Evolutionary conservation across 1,140 invertebrate genomes (phyloP).

Genomic region (Aporrectodea caliginosa): DNA sequence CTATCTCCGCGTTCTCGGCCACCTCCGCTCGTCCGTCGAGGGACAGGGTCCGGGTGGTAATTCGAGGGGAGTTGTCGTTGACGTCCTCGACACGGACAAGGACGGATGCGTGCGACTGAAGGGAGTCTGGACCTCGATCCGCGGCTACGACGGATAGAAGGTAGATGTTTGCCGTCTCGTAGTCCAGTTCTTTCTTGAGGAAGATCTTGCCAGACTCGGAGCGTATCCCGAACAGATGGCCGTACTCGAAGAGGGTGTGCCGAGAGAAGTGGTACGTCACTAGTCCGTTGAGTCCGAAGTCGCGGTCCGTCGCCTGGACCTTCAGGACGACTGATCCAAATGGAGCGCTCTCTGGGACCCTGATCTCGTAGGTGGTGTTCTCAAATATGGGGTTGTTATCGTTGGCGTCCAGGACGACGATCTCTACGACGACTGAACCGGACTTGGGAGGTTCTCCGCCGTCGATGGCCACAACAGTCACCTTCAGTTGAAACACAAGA

Average conservation of each 20-base stretch:
- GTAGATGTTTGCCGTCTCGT: conserved; percentile 25
- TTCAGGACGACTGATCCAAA: conserved; percentile 76
- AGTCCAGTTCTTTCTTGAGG: conserved; percentile 21
- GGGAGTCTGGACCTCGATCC: conserved; percentile 23
- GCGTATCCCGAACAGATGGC: conserved; percentile 22
- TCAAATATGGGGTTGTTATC: conserved; percentile 29
- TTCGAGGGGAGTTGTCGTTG: conserved; percentile 53
- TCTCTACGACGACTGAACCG: conserved; percentile 4
- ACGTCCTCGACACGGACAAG: conserved; percentile 59
- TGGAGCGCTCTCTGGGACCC: conserved; percentile 60
- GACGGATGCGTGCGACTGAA: conserved; percentile 25
- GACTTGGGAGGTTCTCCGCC: conserved; percentile 19
- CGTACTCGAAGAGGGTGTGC: conserved; percentile 19
- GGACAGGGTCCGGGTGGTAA: conserved; percentile 24
- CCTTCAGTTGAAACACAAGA: too few species aligned
- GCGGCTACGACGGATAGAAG: conserved; percentile 20
- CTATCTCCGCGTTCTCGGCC: conserved; percentile 23
- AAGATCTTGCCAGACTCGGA: conserved; percentile 25
- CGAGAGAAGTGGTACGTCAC: conserved; percentile 72
- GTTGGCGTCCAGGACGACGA: conserved; percentile 31
- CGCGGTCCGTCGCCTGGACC: conserved; percentile 63
- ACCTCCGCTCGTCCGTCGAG: conserved; percentile 9
- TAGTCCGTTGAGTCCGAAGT: conserved; percentile 45
- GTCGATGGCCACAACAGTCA: conserved; percentile 14
- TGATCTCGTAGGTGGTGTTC: conserved; percentile 25